A percentile compares a stretch with the other conserved stretches of the same genome.
Evolutionary conservation across 2,113 vertebrate genomes (phyloP).

Genomic region (Pteropus alecto): DNA sequence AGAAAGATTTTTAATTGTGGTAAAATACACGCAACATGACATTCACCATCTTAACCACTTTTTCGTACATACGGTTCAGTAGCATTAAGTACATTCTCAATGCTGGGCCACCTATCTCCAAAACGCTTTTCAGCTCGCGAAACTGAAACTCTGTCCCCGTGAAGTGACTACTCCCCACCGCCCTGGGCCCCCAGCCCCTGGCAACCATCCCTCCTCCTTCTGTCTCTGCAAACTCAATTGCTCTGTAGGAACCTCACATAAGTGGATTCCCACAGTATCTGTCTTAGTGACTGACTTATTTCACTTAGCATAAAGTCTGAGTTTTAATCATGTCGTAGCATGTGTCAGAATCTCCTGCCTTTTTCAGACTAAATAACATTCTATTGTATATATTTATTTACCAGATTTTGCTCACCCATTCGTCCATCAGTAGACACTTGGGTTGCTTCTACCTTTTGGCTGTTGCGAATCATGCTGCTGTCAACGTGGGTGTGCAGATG

Average conservation of each 20-base stretch:
- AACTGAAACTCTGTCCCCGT: background rate
- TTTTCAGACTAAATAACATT: background rate
- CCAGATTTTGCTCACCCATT: background rate
- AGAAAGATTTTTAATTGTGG: background rate
- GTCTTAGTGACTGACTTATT: background rate
- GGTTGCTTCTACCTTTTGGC: background rate
- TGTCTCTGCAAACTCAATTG: background rate
- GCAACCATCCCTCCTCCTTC: accelerated
- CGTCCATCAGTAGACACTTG: accelerated
- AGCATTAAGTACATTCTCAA: too few species aligned
- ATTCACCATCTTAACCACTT: background rate
- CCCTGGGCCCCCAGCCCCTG: accelerated
- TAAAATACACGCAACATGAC: background rate
- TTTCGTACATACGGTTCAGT: background rate
- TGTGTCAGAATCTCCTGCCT: background rate
- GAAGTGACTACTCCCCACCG: background rate
- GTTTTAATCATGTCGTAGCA: background rate
- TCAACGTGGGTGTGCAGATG: background rate
- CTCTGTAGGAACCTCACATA: background rate
- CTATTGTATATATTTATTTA: background rate
- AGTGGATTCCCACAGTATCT: background rate
- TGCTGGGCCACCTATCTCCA: too few species aligned
- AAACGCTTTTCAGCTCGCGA: background rate
- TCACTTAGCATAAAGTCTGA: background rate
- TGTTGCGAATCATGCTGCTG: background rate